A percentile compares a stretch with the other conserved stretches of the same genome.
Evolutionary conservation across 1,140 invertebrate genomes (phyloP).

Genomic region (Drosophila miranda): DNA sequence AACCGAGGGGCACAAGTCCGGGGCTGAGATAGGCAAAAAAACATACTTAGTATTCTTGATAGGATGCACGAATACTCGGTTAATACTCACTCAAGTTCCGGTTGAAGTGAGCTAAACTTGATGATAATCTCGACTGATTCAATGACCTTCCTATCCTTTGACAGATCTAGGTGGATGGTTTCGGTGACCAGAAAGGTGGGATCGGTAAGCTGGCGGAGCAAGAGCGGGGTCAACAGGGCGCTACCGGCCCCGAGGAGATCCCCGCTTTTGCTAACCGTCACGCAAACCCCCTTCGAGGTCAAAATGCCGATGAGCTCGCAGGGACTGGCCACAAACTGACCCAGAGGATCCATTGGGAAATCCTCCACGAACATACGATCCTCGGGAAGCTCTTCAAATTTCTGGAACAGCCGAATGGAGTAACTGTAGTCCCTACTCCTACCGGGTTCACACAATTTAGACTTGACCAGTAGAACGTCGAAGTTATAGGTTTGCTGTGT

Average conservation of each 20-base stretch:
- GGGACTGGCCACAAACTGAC: constrained; percentile 37
- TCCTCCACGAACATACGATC: constrained; percentile 20
- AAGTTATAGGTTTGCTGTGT: constrained; percentile 28
- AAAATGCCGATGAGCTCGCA: constrained; percentile 50
- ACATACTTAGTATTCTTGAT: not conserved
- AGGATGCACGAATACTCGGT: not conserved
- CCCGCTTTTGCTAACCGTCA: constrained; percentile 16
- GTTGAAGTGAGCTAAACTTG: constrained; percentile 23
- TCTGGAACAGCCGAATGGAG: constrained; percentile 32
- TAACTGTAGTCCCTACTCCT: not conserved
- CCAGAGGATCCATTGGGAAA: constrained; percentile 17
- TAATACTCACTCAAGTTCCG: constrained; percentile 50
- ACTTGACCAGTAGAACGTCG: constrained; percentile 27
- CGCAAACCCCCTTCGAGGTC: constrained; percentile 38
- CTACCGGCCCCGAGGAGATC: constrained; percentile 21
- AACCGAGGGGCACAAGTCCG: constrained; percentile 30
- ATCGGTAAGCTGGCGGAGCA: constrained; percentile 38
- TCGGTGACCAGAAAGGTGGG: constrained; percentile 40
- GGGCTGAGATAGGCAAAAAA: constrained; percentile 8
- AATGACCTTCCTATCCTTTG: not conserved
- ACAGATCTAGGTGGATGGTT: constrained; percentile 14
- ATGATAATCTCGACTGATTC: constrained; percentile 26
- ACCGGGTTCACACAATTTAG: constrained; percentile 9
- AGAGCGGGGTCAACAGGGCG: not conserved
- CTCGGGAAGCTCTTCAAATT: constrained; percentile 31